Base-by-base conservation (phyloP, 1,140 invertebrate genomes). In the Drosophila sechellia region DNA sequence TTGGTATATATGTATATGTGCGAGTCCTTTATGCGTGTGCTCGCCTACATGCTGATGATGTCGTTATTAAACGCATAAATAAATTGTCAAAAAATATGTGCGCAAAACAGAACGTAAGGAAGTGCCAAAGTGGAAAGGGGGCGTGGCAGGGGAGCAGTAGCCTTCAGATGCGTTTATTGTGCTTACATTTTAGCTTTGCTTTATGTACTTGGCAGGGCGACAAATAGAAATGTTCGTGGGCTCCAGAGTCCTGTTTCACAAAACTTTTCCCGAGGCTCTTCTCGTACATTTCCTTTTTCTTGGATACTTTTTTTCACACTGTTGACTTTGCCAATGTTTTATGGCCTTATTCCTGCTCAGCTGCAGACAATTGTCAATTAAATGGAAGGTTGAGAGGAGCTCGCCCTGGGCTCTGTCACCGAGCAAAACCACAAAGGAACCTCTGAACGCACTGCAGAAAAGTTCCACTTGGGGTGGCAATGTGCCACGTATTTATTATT, bases 31-130 rank as follows among this genome's bases (percentile, higher is more conserved):
- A 37, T 53, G 60, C 49, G 39, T 69, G 46, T 52, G 42, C 27
- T 27, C 66, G 70, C 73, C 75, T 87, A 81, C 74, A 79, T 83
- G 84, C 69, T 89, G 84, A 89, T 89, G 85, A 89, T 90, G 84
- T 90, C 85, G 79, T 89, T 89, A 89, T 90, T 90, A 89, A 89
- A 89, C 80, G 61, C 85, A 90, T 89, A 89, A 84, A 90, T 89
- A 89, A 90, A 90, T 89, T 89, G 85, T 74, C 63, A 68, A 89
- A 83, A 77, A 65, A 78, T 61, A 63, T 65, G 58, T 59, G 50
- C 45, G 65, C 49, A 63, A 54, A 61, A 60, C 39, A 39, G 37
- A 59, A 42, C 49, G 50, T 48, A 46, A 59, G 39, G 20, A 56
- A 40, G 31, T 50, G 49, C 31, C 15, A 22, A 3, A 22, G 10